Evolutionary conservation across 2,888 invertebrate genomes (phyloP).

Genomic region (Trichogramma dendrolimi): DNA sequence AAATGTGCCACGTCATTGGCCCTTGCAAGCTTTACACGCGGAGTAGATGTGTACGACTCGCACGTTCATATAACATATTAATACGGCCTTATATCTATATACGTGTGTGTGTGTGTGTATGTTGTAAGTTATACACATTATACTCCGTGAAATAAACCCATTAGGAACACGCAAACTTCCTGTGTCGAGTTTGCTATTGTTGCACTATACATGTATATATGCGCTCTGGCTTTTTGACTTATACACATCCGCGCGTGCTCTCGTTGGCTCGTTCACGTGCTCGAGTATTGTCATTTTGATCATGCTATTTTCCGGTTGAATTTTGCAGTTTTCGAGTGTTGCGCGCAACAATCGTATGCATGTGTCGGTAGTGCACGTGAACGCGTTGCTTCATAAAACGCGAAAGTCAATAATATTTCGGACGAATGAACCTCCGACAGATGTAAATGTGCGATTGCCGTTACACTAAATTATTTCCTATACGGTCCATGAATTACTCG

Average conservation of each 20-base stretch:
- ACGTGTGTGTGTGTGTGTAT: neutral
- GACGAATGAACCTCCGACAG: too few species aligned
- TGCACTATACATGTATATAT: neutral
- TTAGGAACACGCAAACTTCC: constrained; percentile 23
- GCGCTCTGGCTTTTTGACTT: constrained; percentile 8
- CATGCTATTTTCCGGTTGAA: neutral
- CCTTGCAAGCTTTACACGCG: neutral
- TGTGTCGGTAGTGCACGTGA: too few species aligned
- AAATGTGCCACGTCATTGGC: constrained; percentile 23
- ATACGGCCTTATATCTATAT: constrained; percentile 6
- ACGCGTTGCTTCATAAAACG: too few species aligned
- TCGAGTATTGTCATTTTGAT: constrained; percentile 4
- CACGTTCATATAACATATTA: constrained; percentile 14
- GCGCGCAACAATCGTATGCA: too few species aligned
- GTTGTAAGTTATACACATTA: too few species aligned
- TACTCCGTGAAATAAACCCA: constrained; percentile 21
- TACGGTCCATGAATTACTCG: too few species aligned
- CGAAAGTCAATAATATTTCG: too few species aligned
- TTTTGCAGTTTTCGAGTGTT: constrained; percentile 7
- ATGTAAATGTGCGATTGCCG: too few species aligned
- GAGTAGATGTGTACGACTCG: neutral
- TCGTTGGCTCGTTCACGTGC: constrained; percentile 2
- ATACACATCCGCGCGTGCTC: constrained; percentile 7
- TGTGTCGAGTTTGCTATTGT: neutral
- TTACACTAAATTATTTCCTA: too few species aligned